A percentile compares a stretch with the other conserved stretches of the same genome.
Evolutionary conservation across 1,140 invertebrate species (phyloP).

Genomic region (Bombus picipes): DNA sequence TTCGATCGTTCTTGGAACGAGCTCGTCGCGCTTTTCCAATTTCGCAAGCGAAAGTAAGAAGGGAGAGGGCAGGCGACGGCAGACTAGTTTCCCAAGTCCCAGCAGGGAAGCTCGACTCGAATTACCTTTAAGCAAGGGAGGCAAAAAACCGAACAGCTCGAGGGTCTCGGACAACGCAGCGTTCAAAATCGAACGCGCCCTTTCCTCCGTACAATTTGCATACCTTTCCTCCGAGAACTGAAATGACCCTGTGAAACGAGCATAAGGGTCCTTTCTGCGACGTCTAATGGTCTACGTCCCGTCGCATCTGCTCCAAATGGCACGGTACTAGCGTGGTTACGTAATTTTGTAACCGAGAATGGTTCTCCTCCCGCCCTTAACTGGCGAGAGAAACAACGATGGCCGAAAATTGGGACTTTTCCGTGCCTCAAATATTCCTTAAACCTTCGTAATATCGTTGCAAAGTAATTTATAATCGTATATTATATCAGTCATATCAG

Average conservation of each 20-base stretch:
- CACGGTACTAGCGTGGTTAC: not conserved
- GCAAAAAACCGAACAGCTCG: constrained; percentile 2
- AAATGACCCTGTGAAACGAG: constrained; percentile 11
- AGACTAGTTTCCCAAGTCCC: constrained; percentile 42
- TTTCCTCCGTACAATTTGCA: constrained; percentile 20
- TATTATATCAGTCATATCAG: no score
- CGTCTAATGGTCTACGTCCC: not conserved
- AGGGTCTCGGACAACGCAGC: not conserved
- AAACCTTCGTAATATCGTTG: not conserved
- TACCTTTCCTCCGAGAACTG: not conserved
- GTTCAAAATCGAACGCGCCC: not conserved
- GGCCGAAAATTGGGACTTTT: not conserved
- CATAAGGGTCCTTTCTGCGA: not conserved
- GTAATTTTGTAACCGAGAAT: not conserved
- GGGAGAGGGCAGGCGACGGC: not conserved
- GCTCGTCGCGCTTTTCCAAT: constrained; percentile 53
- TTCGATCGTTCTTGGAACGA: constrained; percentile 42
- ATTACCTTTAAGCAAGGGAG: constrained; percentile 41
- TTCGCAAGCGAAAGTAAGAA: constrained; percentile 28
- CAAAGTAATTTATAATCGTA: no score
- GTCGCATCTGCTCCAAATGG: not conserved
- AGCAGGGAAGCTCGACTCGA: constrained; percentile 39
- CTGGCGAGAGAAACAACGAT: not conserved
- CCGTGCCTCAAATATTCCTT: not conserved
- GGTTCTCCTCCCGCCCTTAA: not conserved